A percentile compares a stretch with the other conserved stretches of the same genome.
phyloP scores from a whole-genome alignment of 2,113 vertebrate species.

The Forbesichthys agassizii region DNA sequence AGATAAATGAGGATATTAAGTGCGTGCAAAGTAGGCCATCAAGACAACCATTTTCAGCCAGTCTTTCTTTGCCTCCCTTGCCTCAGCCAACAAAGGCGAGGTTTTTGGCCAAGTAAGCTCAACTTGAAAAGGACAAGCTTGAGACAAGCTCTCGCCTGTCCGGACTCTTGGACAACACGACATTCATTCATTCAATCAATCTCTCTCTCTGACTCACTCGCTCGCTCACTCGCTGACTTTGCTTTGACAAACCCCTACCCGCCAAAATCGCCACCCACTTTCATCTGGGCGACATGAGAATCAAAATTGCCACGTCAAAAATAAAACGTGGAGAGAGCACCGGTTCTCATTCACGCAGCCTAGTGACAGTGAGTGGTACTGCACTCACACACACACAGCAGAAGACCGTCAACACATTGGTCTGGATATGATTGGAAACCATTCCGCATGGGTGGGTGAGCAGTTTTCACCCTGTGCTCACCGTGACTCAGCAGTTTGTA shows the following conservation, averaged over 20 bases:
- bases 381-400: neutral
- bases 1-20: no score
- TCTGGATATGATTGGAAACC: neutral
- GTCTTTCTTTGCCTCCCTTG: no score
- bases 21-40: no score
- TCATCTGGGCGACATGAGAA: neutral
- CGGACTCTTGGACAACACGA: neutral
- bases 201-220: slow-evolving; percentile 13
- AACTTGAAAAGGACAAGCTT: no score
- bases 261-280: slow-evolving; percentile 35
- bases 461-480: slow-evolving; percentile 10
- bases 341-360: no score
- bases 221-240: slow-evolving; percentile 1
- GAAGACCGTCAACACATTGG: slow-evolving; percentile 1
- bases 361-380: no score
- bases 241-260: slow-evolving; percentile 14
- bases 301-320: no score
- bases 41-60: no score
- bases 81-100: no score
- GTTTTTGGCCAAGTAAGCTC: no score
- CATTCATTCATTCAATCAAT: neutral
- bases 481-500: neutral
- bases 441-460: slow-evolving; percentile 22
- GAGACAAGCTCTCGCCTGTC: no score
- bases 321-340: neutral